Evolutionary conservation across 2,113 vertebrate genomes (phyloP).

Genomic region (Protobothrops mucrosquamatus): DNA sequence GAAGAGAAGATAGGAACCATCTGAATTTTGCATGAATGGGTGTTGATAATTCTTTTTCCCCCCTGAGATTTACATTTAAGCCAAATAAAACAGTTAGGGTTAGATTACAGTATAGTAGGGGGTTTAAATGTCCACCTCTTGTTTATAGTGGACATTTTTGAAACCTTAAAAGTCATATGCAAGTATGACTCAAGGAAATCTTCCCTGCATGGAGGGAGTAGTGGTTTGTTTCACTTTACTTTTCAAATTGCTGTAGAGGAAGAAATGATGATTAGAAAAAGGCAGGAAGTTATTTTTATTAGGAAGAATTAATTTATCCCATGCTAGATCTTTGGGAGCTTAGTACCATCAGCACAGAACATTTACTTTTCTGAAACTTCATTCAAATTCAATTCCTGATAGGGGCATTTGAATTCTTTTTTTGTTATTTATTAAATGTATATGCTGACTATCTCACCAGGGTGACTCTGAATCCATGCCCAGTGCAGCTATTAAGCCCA

Average conservation of each 20-base stretch:
- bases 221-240: neutral
- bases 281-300: neutral
- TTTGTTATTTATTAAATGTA: neutral
- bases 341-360: neutral
- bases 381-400: neutral
- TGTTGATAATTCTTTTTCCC: neutral
- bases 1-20: neutral
- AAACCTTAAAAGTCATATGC: neutral
- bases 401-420: neutral
- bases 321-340: neutral
- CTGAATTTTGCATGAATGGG: neutral
- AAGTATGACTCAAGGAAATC: neutral
- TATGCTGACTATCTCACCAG: neutral
- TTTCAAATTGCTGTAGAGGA: neutral
- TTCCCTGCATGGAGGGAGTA: neutral
- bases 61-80: neutral
- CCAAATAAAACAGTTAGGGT: neutral
- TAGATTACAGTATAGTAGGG: neutral
- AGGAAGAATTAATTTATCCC: neutral
- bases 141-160: neutral
- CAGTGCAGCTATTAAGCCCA: neutral
- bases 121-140: neutral
- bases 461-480: neutral
- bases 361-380: neutral
- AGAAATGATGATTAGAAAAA: neutral